Conservation (phyloP, 1,140 invertebrate species). For the Patella vulgata region DNA sequence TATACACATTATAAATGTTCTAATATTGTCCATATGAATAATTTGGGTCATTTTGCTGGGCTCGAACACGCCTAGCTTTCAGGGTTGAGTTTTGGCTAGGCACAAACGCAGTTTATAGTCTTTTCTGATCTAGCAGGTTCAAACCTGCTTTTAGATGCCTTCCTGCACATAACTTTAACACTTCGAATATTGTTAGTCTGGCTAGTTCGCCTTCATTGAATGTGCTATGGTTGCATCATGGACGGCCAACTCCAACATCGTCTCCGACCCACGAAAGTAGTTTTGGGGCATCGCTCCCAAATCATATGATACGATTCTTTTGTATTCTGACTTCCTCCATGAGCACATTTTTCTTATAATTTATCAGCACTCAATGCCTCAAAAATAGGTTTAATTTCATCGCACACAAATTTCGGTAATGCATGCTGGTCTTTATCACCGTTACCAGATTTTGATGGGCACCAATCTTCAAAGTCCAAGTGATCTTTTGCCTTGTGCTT, state of each 20-base stretch:
- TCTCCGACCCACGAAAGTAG: background rate
- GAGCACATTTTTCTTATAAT: constrained; percentile 15
- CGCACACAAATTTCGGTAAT: constrained; percentile 11
- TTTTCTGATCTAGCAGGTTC: too few relatives aligned
- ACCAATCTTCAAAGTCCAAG: constrained; percentile 13
- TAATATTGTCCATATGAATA: too few relatives aligned
- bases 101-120: too few relatives aligned
- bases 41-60: too few relatives aligned
- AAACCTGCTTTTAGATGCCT: too few relatives aligned
- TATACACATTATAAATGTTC: too few relatives aligned
- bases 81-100: too few relatives aligned
- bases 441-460: background rate
- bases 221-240: constrained; percentile 13
- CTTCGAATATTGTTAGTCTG: constrained; percentile 8
- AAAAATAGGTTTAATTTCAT: constrained; percentile 18
- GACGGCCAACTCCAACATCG: constrained; percentile 7
- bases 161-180: too few relatives aligned
- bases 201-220: constrained; percentile 3
- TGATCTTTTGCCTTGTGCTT: constrained; percentile 8
- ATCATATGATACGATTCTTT: too few relatives aligned
- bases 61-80: too few relatives aligned
- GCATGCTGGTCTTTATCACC: constrained; percentile 5
- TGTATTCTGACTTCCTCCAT: constrained; percentile 21
- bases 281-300: constrained; percentile 22
- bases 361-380: background rate